Evolutionary conservation across 2,888 invertebrate genomes (phyloP), one percentile per base, ranked within the genome.

Genomic region (Cephus pygmeus): DNA sequence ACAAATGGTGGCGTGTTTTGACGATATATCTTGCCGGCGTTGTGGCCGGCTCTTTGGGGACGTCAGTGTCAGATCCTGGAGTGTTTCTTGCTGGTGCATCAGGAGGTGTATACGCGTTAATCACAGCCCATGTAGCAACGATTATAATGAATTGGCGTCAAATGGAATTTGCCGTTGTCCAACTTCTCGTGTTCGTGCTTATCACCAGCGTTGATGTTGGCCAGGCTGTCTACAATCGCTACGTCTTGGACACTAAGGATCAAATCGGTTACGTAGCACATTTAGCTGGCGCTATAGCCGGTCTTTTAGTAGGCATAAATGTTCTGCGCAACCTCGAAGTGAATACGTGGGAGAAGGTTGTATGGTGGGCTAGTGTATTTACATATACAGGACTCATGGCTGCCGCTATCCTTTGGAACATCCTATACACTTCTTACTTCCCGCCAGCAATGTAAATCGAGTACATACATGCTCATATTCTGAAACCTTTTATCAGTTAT

Each of bases 131-230:
- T 89, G 94, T 98, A 76, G 97, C 98, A 3, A 97, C 97, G 69
- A 96, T 98, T 79, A 94, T 98, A 77, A 95, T 98, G 95, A 99
- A 99, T 92, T 99, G 98, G 97, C 93, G 94, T 30, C 98, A 99
- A 92, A 99, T 99, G 99, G 97, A 98, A 88, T 98, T 96, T 90
- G 97, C 98, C 1, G 94, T 96, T 83, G 93, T 97, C 12, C 97
- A 99, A 87, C 93, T 99, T 34, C 89, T 96, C 11, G 94, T 98
- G 33, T 97, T 99, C 89, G 85, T 97, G 0, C 91, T 97, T 11
- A 94, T 99, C 82, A 96, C 96, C 6, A 94, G 93, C 0, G 95
- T 96, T 69, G 99, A 99, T 92, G 93, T 98, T 75, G 97, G 97
- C 34, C 95, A 97, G 15, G 98, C 99, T 0, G 94, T 99, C 56